These are phyloP conservation scores for Catharus minimus DNA, from an alignment of 2,113 vertebrate species.

Conservation along the genomic window DNA sequence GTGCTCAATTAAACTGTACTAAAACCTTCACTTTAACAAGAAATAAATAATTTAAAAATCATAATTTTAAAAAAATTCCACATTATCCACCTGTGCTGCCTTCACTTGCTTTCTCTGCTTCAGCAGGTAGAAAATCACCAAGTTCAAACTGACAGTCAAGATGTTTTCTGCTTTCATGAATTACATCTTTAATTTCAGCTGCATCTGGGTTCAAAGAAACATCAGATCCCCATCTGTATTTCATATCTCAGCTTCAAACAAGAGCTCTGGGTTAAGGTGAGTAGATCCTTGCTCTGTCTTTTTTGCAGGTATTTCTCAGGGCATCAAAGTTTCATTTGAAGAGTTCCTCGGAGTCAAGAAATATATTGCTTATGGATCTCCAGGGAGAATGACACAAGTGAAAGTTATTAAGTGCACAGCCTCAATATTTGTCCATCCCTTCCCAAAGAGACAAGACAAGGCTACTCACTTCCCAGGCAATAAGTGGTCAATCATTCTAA, in stretches of 20 bases:
- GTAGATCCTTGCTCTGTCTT: not conserved
- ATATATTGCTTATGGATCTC: slow-evolving; percentile 40
- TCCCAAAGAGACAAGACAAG: slow-evolving; percentile 8
- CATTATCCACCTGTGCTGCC: not conserved
- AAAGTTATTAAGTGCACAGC: slow-evolving; percentile 57
- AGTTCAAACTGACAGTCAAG: not conserved
- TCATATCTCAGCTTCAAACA: not conserved
- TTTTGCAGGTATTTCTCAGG: slow-evolving; percentile 25
- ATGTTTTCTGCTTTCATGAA: not conserved
- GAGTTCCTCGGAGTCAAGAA: slow-evolving; percentile 18
- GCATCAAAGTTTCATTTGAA: slow-evolving; percentile 49
- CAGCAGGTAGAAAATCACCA: not conserved
- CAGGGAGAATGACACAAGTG: slow-evolving; percentile 6
- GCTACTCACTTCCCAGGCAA: not conserved
- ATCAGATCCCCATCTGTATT: not conserved
- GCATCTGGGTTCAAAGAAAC: slow-evolving; percentile 2
- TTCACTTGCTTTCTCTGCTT: not conserved
- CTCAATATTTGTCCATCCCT: slow-evolving; percentile 33
- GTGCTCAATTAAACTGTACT: not conserved
- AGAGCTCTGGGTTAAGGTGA: slow-evolving; percentile 4
- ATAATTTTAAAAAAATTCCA: not conserved
- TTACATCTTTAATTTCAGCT: slow-evolving; percentile 4
- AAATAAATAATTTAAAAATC: not conserved
- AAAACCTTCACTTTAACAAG: not conserved
- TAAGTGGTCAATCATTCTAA: slow-evolving; percentile 46